Evolutionary conservation across 2,113 vertebrate species (phyloP).

Genomic region (Porphyrio hochstetteri): DNA sequence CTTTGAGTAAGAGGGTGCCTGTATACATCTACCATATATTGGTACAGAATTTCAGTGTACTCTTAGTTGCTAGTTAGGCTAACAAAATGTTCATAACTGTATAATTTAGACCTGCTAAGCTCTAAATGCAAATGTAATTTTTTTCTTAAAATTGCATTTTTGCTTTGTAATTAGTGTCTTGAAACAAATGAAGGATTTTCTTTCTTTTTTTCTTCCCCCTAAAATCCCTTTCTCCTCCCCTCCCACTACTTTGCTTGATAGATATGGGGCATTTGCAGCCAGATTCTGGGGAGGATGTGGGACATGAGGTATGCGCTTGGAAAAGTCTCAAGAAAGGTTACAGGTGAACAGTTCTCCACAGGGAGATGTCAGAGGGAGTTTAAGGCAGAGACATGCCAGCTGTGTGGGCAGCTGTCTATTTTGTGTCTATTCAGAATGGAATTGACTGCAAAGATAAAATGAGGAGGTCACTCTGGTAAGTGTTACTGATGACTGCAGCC

Average conservation of each 20-base stretch:
- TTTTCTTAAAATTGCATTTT: not conserved
- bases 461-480: not conserved
- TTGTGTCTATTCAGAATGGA: not conserved
- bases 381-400: not conserved
- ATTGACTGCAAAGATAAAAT: not conserved
- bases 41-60: not conserved
- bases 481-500: not conserved
- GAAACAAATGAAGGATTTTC: not conserved
- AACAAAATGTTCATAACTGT: not conserved
- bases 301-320: fast-evolving
- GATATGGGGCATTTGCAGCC: not conserved
- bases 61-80: not conserved
- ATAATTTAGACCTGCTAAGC: not conserved
- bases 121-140: not conserved
- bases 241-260: not conserved
- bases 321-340: not conserved
- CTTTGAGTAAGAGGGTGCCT: not conserved
- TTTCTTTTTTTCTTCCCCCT: not conserved
- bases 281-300: not conserved
- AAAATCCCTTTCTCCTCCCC: not conserved
- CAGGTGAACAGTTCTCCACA: not conserved
- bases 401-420: not conserved
- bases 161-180: not conserved
- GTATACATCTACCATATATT: not conserved
- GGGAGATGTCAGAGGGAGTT: not conserved